A percentile compares a stretch with the other conserved stretches of the same genome.
phyloP scores from a whole-genome alignment of 1,140 invertebrate genomes.

The Drosophila triauraria region DNA sequence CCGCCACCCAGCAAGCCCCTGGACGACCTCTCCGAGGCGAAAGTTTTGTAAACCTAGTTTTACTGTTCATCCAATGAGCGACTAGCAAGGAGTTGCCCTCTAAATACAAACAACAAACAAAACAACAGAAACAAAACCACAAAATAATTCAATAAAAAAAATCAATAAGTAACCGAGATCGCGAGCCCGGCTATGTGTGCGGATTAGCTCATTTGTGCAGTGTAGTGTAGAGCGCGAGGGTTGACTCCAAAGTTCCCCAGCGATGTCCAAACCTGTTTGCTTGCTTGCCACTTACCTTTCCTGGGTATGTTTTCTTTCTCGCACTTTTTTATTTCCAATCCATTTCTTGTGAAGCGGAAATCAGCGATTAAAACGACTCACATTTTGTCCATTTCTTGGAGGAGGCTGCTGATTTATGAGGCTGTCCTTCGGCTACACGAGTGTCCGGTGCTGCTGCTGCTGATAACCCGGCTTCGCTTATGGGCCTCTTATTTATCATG shows the following conservation, averaged over 20 bases:
- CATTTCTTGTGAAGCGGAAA: slow-evolving; percentile 76
- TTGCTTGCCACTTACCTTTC: neutral
- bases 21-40: slow-evolving; percentile 76
- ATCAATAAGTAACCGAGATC: slow-evolving; percentile 43
- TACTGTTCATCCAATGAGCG: slow-evolving; percentile 72
- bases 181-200: slow-evolving; percentile 8
- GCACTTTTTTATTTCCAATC: slow-evolving; percentile 35
- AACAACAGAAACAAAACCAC: slow-evolving; percentile 59
- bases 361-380: slow-evolving; percentile 73
- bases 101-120: slow-evolving; percentile 64
- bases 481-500: slow-evolving; percentile 73
- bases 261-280: slow-evolving; percentile 51
- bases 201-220: slow-evolving; percentile 47
- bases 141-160: slow-evolving; percentile 68
- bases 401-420: slow-evolving; percentile 68
- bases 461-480: slow-evolving; percentile 62
- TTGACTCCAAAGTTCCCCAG: slow-evolving; percentile 26
- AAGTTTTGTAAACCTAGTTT: slow-evolving; percentile 83
- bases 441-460: slow-evolving; percentile 25
- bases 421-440: slow-evolving; percentile 71
- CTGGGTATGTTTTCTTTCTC: neutral
- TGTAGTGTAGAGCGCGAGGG: slow-evolving; percentile 58
- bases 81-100: slow-evolving; percentile 54
- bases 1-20: slow-evolving; percentile 77
- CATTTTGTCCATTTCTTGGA: slow-evolving; percentile 44